A percentile compares a stretch with the other conserved stretches of the same genome.
Evolutionary conservation across 2,113 vertebrate genomes (phyloP).

Genomic region (Sturnus vulgaris): DNA sequence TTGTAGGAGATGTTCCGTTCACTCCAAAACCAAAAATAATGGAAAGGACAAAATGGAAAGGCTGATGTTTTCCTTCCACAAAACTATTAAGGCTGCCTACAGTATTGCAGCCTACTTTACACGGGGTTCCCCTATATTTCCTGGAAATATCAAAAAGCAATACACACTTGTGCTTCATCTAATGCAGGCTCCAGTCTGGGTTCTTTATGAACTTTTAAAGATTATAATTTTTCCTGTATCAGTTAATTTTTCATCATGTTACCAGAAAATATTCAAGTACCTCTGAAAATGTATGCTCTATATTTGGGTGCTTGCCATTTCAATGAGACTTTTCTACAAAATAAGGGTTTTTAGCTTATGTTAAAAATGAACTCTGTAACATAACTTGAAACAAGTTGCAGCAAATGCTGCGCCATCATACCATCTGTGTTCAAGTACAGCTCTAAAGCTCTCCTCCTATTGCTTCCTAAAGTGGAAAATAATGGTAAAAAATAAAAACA

Average conservation of each 20-base stretch:
- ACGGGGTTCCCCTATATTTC: not conserved
- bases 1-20: not conserved
- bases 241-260: not conserved
- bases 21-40: not conserved
- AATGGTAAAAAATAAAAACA: conserved; percentile 56
- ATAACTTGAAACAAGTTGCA: conserved; percentile 55
- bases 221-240: not conserved
- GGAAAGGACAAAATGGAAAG: conserved; percentile 15
- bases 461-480: conserved; percentile 58
- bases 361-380: conserved; percentile 62
- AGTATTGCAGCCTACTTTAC: not conserved
- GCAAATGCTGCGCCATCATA: conserved; percentile 52
- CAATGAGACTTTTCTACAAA: conserved; percentile 33
- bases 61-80: conserved; percentile 4
- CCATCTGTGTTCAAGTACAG: conserved; percentile 62
- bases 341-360: conserved; percentile 57
- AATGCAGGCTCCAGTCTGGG: not conserved
- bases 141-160: not conserved
- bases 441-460: conserved; percentile 34
- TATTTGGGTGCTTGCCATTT: conserved; percentile 59
- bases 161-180: not conserved
- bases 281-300: not conserved
- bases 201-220: not conserved
- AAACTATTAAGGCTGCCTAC: not conserved
- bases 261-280: not conserved